Conservation (phyloP, 2,888 invertebrate species). For the Muscina levida region DNA sequence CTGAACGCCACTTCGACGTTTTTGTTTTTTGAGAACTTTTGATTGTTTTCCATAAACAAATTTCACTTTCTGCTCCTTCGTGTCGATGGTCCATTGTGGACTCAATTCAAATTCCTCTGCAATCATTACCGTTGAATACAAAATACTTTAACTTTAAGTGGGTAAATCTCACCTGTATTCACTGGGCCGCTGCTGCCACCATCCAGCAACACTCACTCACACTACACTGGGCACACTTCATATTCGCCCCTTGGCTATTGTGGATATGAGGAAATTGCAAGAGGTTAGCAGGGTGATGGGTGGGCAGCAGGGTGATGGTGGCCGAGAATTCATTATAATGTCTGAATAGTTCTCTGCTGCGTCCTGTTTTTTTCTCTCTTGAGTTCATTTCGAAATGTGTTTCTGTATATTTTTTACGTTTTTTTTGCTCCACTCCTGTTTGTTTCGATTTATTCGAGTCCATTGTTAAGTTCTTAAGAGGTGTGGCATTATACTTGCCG, state of each 20-base stretch:
- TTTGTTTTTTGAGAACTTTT: no score
- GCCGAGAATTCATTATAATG: slow-evolving; percentile 51
- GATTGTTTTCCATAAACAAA: no score
- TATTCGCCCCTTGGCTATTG: neutral
- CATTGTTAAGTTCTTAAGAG: slow-evolving; percentile 12
- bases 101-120: slow-evolving; percentile 28
- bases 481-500: neutral
- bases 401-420: neutral
- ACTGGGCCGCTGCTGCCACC: neutral
- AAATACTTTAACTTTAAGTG: slow-evolving; percentile 37
- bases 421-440: slow-evolving; percentile 20
- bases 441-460: slow-evolving; percentile 6
- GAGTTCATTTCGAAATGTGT: no score
- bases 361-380: neutral
- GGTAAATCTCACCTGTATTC: slow-evolving; percentile 31
- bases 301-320: neutral
- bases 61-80: no score
- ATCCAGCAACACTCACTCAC: neutral
- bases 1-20: neutral
- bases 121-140: slow-evolving; percentile 35
- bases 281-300: neutral
- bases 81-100: slow-evolving; percentile 6
- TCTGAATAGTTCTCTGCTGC: slow-evolving; percentile 45
- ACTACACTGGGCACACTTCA: neutral
- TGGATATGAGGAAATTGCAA: neutral